Base-by-base conservation (phyloP, 1,140 invertebrate genomes). In the Drosophila varians region DNA sequence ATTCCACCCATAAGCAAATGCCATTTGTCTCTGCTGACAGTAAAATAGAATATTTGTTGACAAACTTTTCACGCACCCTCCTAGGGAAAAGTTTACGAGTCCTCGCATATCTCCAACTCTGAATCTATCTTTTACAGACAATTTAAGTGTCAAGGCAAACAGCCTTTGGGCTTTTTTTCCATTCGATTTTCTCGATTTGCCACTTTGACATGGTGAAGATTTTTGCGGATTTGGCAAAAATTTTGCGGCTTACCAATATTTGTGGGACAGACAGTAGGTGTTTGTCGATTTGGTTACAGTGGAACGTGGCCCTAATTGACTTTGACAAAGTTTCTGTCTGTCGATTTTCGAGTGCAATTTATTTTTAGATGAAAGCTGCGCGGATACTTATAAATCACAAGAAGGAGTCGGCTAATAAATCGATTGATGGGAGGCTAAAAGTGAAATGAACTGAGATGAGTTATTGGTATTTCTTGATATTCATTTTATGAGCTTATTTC, bases 81-180 rank as follows among this genome's bases (percentile, higher is more conserved):
- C 16, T n/a, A 38, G 19, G 38, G 11, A 52, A 73, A 82, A 83
- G 45, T 78, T 84, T 78, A 64, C 56, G 71, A 68, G 45, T 60
- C 31, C 34, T 79, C 25, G 16, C 21, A 68, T 46, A 66, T 58
- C 57, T 48, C 16, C 8, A 1, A 45, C 31, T 69, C 43, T 48
- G 65, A 73, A 84, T 84, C 80, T 83, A 84, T 84, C 74, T 75
- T 72, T 52, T 51, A 73, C 69, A 72, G 57, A 54, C 69, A 73
- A 73, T 72, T 73, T 73, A 53, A 73, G 57, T 73, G 68, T 38
- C 69, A 72, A 45, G 34, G 62, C 26, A 65, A 52, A 74, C 58
- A 47, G 58, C 58, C 71, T 4, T 14, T 21, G 31, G 71, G 36
- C 21, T 60, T 65, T 71, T 69, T 28, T 23, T 48, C 49, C 48